Evolutionary conservation across 2,888 invertebrate genomes (phyloP).

Genomic region (Idaea biselata): DNA sequence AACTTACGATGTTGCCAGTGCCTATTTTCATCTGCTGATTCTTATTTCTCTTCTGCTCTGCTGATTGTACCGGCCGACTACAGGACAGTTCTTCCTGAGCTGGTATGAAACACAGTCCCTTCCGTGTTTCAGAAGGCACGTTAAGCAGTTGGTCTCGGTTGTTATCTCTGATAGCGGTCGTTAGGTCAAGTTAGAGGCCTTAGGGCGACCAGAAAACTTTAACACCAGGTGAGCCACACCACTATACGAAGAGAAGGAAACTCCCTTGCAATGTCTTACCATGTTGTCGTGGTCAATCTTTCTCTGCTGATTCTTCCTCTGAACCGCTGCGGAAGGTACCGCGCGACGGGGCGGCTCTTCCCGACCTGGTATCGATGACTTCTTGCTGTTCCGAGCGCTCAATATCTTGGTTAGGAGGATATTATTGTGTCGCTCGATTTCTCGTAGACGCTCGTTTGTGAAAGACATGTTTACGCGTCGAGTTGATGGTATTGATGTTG

Average conservation of each 20-base stretch:
- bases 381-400: slow-evolving; percentile 60
- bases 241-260: no score
- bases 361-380: slow-evolving; percentile 55
- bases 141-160: no score
- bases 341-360: slow-evolving; percentile 43
- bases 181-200: no score
- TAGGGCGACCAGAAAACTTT: no score
- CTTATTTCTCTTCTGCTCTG: no score
- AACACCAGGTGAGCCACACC: no score
- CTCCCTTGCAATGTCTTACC: not conserved
- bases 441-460: slow-evolving; percentile 79
- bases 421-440: slow-evolving; percentile 82
- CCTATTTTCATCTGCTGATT: no score
- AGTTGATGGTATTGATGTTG: slow-evolving; percentile 50
- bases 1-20: no score
- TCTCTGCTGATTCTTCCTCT: slow-evolving; percentile 75
- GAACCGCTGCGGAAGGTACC: slow-evolving; percentile 69
- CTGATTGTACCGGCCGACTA: no score
- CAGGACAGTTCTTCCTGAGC: not conserved
- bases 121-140: no score
- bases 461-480: slow-evolving; percentile 77
- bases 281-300: slow-evolving; percentile 75
- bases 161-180: no score
- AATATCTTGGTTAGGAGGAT: slow-evolving; percentile 80
- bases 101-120: no score